Conservation (phyloP, 2,113 vertebrate species). For the Motacilla alba region DNA sequence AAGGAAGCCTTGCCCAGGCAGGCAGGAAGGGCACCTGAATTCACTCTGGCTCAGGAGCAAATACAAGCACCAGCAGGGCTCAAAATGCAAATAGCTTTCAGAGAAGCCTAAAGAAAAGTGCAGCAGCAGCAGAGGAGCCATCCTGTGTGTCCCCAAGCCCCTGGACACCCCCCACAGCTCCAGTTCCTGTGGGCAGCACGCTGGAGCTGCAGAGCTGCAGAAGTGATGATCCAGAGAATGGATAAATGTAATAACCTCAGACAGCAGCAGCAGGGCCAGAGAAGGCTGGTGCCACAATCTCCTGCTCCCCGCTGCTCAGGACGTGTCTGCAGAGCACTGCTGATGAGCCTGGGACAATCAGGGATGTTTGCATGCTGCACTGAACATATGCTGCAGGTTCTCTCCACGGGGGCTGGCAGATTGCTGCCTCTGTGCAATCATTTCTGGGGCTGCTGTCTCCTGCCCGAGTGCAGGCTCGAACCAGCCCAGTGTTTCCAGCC, state of each 20-base stretch:
- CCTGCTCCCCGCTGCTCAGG: background rate
- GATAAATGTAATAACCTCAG: background rate
- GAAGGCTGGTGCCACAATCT: background rate
- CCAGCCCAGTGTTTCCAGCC: background rate
- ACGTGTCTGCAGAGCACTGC: background rate
- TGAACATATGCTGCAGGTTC: slow-evolving; percentile 17
- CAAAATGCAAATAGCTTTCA: background rate
- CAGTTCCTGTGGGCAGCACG: background rate
- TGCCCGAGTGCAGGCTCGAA: background rate
- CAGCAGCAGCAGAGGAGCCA: background rate
- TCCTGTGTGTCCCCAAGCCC: background rate
- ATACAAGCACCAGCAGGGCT: background rate
- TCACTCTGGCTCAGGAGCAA: background rate
- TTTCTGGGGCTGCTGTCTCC: background rate
- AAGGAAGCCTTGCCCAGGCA: background rate
- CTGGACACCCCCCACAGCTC: background rate
- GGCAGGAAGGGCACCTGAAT: background rate
- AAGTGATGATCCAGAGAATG: background rate
- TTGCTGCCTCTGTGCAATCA: slow-evolving; percentile 8
- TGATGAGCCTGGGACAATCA: background rate
- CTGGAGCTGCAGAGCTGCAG: background rate
- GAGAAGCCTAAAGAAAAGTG: background rate
- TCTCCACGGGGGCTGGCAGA: background rate
- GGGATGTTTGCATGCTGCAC: slow-evolving; percentile 22
- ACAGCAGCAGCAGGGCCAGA: slow-evolving; percentile 32